Percentiles rank a stretch among this genome's conserved stretches.
These are phyloP conservation scores for Accipiter cooperii DNA, from an alignment of 2,113 vertebrate genomes.

Conservation along the genomic window DNA sequence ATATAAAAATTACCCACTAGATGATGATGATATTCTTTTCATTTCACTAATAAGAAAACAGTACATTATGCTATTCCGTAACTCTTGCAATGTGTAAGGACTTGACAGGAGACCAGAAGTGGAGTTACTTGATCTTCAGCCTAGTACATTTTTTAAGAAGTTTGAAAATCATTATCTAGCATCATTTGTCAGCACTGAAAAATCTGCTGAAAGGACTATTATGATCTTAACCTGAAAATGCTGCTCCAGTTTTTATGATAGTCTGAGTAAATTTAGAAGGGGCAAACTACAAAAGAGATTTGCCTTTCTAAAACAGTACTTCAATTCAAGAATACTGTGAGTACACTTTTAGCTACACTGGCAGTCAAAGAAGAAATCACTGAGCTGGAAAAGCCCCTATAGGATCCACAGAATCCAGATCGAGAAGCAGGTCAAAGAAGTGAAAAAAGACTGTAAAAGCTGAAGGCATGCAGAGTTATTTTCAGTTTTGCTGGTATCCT, in stretches of 20 bases:
- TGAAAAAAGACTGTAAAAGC: not conserved
- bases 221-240: not conserved
- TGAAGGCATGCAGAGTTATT: not conserved
- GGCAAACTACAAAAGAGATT: not conserved
- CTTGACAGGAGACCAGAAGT: not conserved
- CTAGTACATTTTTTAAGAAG: not conserved
- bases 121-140: not conserved
- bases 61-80: not conserved
- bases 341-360: not conserved
- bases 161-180: not conserved
- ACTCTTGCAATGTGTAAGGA: not conserved
- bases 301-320: not conserved
- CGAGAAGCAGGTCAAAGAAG: not conserved
- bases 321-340: not conserved
- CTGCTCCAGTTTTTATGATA: not conserved
- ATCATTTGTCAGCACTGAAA: not conserved
- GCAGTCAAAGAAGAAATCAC: not conserved
- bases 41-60: not conserved
- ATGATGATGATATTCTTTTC: not conserved
- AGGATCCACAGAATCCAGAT: not conserved
- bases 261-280: not conserved
- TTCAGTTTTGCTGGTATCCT: not conserved
- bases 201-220: not conserved
- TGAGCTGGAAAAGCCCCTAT: not conserved
- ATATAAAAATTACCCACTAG: not conserved